Base-by-base conservation (phyloP, 1,140 invertebrate genomes). In the Drosophila sp. region DNA sequence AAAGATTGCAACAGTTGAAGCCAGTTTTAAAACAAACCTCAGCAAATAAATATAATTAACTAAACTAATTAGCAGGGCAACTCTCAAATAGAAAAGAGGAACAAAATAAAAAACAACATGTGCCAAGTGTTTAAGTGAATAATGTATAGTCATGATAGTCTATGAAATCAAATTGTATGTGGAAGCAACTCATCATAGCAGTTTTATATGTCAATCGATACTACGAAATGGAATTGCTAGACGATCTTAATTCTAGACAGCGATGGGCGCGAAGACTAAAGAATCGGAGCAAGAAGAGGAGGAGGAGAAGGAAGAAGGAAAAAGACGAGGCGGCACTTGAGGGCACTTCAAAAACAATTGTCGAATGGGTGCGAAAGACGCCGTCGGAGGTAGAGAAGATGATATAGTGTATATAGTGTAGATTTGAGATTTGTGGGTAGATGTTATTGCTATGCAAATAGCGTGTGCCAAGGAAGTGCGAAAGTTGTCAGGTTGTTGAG, bases 391-490 rank as follows among this genome's bases (percentile, higher is more conserved):
- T 18, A 16, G 14, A 11, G 13, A 36, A 11, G 29, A 13, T 11
- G 14, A 34, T 36, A 13, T 16, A 29, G 27, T 29, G n/a, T n/a
- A n/a, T n/a, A n/a, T n/a, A n/a, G n/a, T n/a, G n/a, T n/a, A n/a
- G n/a, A n/a, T n/a, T n/a, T n/a, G n/a, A 29, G 27, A 29, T 29
- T 29, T 29, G 27, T 29, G 27, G 27, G 27, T 29, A 6, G 27
- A 6, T 29, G 4, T 29, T 29, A 6, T 29, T 29, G 27, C 27
- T 29, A 45, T 34, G 71, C 63, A 86, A 80, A 86, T 53, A 86
- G 75, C 80, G 78, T 75, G 82, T 81, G 82, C 75, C 78, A 51
- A 53, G 70, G 63, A 87, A 78, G 83, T 86, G 81, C 81, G 81
- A 86, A 86, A 82, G 57, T 36, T 76, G 72, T 45, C 82, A 75